phyloP scores from a whole-genome alignment of 1,140 invertebrate genomes.

The Anoplolepis gracilipes region DNA sequence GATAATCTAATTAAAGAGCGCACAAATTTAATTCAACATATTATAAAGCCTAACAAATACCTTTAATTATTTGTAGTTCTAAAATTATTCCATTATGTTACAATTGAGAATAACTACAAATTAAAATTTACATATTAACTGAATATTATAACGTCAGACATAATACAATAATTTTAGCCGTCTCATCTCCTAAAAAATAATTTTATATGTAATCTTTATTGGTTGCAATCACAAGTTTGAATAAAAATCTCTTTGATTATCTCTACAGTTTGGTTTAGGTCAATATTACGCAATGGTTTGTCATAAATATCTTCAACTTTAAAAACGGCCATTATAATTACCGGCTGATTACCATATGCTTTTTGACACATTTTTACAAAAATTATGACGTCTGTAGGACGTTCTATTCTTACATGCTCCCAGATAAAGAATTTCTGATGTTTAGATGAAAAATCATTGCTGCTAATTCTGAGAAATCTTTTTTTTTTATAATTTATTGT shows the following conservation, averaged over 20 bases:
- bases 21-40: neutral
- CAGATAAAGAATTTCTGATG: slow-evolving; percentile 74
- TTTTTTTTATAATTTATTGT: slow-evolving; percentile 76
- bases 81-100: neutral
- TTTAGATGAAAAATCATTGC: slow-evolving; percentile 53
- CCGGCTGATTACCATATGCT: slow-evolving; percentile 62
- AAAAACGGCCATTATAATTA: slow-evolving; percentile 76
- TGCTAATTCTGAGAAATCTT: slow-evolving; percentile 59
- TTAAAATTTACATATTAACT: too few relatives aligned
- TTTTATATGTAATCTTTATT: too few relatives aligned
- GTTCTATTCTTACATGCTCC: slow-evolving; percentile 78
- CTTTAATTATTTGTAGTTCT: neutral
- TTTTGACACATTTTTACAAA: slow-evolving; percentile 66
- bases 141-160: too few relatives aligned
- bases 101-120: neutral
- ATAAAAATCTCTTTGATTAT: slow-evolving; percentile 65
- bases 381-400: slow-evolving; percentile 59
- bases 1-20: neutral
- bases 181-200: neutral
- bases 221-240: too few relatives aligned
- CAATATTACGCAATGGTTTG: slow-evolving; percentile 60
- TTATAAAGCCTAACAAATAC: neutral
- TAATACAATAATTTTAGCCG: neutral
- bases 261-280: slow-evolving; percentile 69
- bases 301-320: slow-evolving; percentile 76